Conservation (phyloP, 2,888 invertebrate species). For the Campoplex nolae region DNA sequence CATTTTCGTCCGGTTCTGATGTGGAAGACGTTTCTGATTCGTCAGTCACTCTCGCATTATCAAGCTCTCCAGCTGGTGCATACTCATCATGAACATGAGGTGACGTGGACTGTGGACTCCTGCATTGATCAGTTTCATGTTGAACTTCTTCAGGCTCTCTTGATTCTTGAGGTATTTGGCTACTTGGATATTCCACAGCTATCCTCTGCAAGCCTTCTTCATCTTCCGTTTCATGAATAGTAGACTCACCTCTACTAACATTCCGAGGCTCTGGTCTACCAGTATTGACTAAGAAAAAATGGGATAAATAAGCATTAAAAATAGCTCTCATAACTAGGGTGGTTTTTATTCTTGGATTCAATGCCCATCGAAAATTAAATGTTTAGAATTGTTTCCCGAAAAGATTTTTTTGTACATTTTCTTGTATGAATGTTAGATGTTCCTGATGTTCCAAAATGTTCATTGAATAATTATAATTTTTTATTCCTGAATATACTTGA, state of each 20-base stretch:
- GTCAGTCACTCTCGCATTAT: constrained; percentile 9
- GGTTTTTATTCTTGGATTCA: too few species aligned
- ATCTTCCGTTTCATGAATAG: background rate
- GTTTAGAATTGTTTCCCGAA: too few species aligned
- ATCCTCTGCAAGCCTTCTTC: background rate
- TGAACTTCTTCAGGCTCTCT: background rate
- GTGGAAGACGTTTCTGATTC: constrained; percentile 8
- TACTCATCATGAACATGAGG: background rate
- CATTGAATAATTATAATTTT: too few species aligned
- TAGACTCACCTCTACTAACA: background rate
- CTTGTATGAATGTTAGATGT: too few species aligned
- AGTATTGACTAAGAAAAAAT: constrained; percentile 16
- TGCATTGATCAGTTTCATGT: background rate
- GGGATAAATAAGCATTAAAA: constrained; percentile 15
- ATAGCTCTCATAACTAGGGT: constrained; percentile 1
- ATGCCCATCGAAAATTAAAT: too few species aligned
- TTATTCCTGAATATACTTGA: too few species aligned
- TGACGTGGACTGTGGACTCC: background rate
- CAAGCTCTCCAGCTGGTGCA: constrained; percentile 17
- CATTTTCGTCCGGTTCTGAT: constrained; percentile 9
- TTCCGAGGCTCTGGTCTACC: background rate
- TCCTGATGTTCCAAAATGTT: too few species aligned
- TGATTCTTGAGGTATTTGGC: too few species aligned
- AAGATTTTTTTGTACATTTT: too few species aligned
- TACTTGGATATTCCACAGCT: background rate